phyloP scores from a whole-genome alignment of 1,140 invertebrate genomes.

The Drosophila bocki region DNA sequence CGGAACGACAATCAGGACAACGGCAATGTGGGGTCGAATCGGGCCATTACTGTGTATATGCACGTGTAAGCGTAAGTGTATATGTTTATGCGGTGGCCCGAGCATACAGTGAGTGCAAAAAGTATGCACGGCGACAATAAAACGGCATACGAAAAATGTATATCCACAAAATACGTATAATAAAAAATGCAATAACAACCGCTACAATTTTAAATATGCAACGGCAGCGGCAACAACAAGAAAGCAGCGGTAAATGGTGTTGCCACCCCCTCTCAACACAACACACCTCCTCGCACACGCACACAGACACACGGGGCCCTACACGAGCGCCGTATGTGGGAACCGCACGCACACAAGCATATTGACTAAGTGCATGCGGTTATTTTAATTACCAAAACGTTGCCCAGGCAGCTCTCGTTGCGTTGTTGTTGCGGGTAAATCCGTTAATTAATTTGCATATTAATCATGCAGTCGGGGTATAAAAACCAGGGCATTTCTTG shows the following conservation, averaged over 20 bases:
- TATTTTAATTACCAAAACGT: slow-evolving; percentile 84
- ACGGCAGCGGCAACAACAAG: slow-evolving; percentile 54
- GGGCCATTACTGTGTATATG: slow-evolving; percentile 13
- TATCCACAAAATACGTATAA: slow-evolving; percentile 64
- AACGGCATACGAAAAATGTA: slow-evolving; percentile 58
- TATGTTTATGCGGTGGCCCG: slow-evolving; percentile 26
- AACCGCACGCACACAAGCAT: slow-evolving; percentile 53
- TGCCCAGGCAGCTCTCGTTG: slow-evolving; percentile 48
- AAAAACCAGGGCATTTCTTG: slow-evolving; percentile 33
- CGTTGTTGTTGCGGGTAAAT: slow-evolving; percentile 71
- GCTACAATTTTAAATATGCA: slow-evolving; percentile 80
- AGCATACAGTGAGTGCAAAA: slow-evolving; percentile 40
- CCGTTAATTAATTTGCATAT: slow-evolving; percentile 84
- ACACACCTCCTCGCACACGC: slow-evolving; percentile 17
- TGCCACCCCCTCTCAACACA: slow-evolving; percentile 9
- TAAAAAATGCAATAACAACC: slow-evolving; percentile 81
- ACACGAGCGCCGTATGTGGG: slow-evolving; percentile 3
- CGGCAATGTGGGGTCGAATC: slow-evolving; percentile 38
- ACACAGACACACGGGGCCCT: neutral
- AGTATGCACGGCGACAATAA: slow-evolving; percentile 46
- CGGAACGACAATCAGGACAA: slow-evolving; percentile 28
- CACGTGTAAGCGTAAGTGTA: neutral
- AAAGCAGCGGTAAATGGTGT: slow-evolving; percentile 33
- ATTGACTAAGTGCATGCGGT: slow-evolving; percentile 80
- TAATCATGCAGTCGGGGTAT: slow-evolving; percentile 72